A percentile compares a stretch with the other conserved stretches of the same genome.
Evolutionary conservation across 2,888 invertebrate species (phyloP).

Genomic region (Iphiclides podalirius): DNA sequence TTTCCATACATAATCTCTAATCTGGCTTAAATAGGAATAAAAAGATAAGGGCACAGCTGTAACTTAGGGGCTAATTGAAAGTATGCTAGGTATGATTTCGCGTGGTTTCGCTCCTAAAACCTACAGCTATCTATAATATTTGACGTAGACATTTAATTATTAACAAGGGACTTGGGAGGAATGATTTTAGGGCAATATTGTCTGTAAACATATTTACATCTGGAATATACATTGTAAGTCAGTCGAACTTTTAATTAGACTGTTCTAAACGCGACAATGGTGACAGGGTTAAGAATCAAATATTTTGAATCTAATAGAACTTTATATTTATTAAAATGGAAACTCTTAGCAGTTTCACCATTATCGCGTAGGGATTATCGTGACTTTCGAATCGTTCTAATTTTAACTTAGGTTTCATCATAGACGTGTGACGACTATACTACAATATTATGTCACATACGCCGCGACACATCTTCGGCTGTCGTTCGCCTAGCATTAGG

Average conservation of each 20-base stretch:
- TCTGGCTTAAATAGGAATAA: not conserved
- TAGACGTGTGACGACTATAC: slow-evolving; percentile 9
- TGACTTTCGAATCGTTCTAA: not conserved
- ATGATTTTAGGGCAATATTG: slow-evolving; percentile 17
- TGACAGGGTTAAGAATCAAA: not conserved
- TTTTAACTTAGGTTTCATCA: not conserved
- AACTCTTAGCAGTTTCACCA: slow-evolving; percentile 1
- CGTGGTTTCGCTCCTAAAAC: slow-evolving; percentile 14
- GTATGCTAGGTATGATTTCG: slow-evolving; percentile 10
- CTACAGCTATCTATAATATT: slow-evolving; percentile 17
- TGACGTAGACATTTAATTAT: slow-evolving; percentile 21
- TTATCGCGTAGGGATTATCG: not conserved
- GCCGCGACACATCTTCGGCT: not conserved
- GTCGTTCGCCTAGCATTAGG: slow-evolving; percentile 1
- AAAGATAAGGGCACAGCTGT: slow-evolving; percentile 1
- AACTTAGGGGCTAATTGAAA: slow-evolving; percentile 19
- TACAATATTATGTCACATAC: slow-evolving; percentile 11
- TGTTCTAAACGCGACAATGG: slow-evolving; percentile 1
- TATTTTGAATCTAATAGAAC: slow-evolving; percentile 9
- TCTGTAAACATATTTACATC: slow-evolving; percentile 23
- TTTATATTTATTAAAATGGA: not conserved
- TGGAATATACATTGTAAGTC: slow-evolving; percentile 14
- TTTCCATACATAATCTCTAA: not conserved
- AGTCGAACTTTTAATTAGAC: slow-evolving; percentile 3
- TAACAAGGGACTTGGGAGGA: slow-evolving; percentile 17